phyloP scores from a whole-genome alignment of 2,797 vertebrate species.

The Discoglossus pictus region DNA sequence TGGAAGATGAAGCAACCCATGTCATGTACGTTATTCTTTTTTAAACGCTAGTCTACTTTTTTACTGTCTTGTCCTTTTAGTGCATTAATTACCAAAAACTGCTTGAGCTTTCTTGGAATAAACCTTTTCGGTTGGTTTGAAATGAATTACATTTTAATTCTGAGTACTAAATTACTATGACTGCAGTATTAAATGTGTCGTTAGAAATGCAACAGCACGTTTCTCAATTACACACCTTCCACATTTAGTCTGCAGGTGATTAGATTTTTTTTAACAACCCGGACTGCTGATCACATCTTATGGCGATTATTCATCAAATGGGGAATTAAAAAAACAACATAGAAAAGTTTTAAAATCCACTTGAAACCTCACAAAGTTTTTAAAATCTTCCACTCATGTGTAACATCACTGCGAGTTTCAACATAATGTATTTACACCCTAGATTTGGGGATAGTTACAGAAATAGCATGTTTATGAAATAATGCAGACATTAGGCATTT shows the following conservation, averaged over 20 bases:
- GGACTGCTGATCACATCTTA: conserved; percentile 20
- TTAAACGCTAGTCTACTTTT: conserved; percentile 28
- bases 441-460: no score
- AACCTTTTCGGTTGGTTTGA: conserved; percentile 45
- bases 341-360: no score
- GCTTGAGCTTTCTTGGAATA: conserved; percentile 38
- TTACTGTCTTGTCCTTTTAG: conserved; percentile 43
- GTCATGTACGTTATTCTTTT: conserved; percentile 18
- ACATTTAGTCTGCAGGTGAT: conserved; percentile 38
- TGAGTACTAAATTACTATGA: conserved; percentile 45
- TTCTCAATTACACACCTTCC: conserved; percentile 45
- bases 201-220: conserved; percentile 31
- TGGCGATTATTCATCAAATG: no score
- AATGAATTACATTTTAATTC: conserved; percentile 49
- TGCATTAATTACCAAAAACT: conserved; percentile 38
- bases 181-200: conserved; percentile 38
- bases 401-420: no score
- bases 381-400: no score
- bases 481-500: no score
- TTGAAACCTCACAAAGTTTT: no score
- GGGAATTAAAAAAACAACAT: no score
- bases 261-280: conserved; percentile 25
- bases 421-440: no score
- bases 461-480: no score
- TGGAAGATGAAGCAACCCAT: not conserved